These are phyloP conservation scores for Danaus plexippus DNA, from an alignment of 1,140 invertebrate species.

Conservation along the genomic window DNA sequence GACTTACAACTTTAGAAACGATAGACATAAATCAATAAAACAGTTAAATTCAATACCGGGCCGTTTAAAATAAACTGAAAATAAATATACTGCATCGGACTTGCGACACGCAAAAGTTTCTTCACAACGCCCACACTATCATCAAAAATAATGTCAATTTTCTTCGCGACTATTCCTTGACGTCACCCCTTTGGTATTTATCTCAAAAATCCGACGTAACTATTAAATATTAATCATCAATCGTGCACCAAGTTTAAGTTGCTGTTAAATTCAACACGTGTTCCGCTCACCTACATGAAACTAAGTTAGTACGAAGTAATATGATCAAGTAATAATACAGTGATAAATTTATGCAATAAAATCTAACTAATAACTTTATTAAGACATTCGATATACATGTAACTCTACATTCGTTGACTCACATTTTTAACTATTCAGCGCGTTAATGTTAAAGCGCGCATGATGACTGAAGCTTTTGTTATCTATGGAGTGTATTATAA, in stretches of 20 bases:
- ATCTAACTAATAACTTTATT: constrained; percentile 9
- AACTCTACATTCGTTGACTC: no score
- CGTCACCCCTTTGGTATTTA: constrained; percentile 2
- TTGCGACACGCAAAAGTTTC: constrained; percentile 39
- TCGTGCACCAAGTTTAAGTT: no score
- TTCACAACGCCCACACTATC: constrained; percentile 43
- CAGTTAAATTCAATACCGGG: constrained; percentile 20
- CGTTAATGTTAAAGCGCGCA: constrained; percentile 25
- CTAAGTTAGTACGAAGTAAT: constrained; percentile 26
- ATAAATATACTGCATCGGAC: constrained; percentile 32
- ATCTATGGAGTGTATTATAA: constrained; percentile 48
- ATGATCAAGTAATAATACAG: constrained; percentile 28
- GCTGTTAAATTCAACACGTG: constrained; percentile 10
- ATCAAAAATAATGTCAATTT: constrained; percentile 38
- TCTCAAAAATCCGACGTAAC: no score
- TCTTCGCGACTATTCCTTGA: constrained; percentile 15
- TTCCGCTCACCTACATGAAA: constrained; percentile 15
- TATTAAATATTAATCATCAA: no score
- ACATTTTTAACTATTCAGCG: constrained; percentile 6
- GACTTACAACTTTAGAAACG: no score
- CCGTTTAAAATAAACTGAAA: constrained; percentile 30
- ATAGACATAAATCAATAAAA: no score
- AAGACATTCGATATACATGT: no score
- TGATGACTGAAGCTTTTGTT: constrained; percentile 46
- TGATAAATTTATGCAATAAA: constrained; percentile 23